Conservation (phyloP, 2,113 vertebrate genomes). For the Amphilophus citrinellus region DNA sequence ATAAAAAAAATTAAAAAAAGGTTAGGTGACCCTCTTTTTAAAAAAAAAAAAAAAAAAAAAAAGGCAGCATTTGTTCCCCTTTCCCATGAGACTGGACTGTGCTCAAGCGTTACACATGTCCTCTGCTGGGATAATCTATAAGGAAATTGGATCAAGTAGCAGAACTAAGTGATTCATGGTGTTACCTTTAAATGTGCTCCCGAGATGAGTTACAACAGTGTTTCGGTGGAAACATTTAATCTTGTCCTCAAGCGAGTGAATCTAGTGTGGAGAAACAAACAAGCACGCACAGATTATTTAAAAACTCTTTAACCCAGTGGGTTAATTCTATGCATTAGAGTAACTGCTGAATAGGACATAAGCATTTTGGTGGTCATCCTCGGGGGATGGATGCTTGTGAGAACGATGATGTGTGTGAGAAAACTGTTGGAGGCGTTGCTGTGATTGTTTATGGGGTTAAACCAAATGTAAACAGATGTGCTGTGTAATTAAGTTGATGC, state of each 20-base stretch:
- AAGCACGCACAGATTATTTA: conserved; percentile 42
- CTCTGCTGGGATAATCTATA: background rate
- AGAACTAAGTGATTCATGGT: conserved; percentile 53
- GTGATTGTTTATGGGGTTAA: conserved; percentile 73
- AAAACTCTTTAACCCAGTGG: conserved; percentile 25
- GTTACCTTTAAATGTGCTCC: conserved; percentile 87
- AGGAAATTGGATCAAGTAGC: conserved; percentile 28
- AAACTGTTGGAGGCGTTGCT: conserved; percentile 63
- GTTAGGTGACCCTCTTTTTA: background rate
- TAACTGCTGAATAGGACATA: conserved; percentile 25
- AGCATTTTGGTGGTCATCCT: conserved; percentile 45
- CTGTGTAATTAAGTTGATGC: conserved; percentile 69
- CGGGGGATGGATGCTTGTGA: conserved; percentile 35
- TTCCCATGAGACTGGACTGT: background rate
- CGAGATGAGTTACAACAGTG: conserved; percentile 84
- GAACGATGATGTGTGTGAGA: conserved; percentile 63
- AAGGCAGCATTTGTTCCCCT: background rate
- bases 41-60: too few species aligned
- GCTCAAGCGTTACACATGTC: background rate
- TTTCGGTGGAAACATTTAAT: conserved; percentile 87
- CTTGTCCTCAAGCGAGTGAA: conserved; percentile 90
- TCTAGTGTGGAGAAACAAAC: conserved; percentile 63
- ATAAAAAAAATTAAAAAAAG: background rate
- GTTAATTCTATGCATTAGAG: conserved; percentile 51
- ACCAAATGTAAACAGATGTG: conserved; percentile 84